Conservation (phyloP, 1,140 invertebrate species). For the Euura saliciscinereae region DNA sequence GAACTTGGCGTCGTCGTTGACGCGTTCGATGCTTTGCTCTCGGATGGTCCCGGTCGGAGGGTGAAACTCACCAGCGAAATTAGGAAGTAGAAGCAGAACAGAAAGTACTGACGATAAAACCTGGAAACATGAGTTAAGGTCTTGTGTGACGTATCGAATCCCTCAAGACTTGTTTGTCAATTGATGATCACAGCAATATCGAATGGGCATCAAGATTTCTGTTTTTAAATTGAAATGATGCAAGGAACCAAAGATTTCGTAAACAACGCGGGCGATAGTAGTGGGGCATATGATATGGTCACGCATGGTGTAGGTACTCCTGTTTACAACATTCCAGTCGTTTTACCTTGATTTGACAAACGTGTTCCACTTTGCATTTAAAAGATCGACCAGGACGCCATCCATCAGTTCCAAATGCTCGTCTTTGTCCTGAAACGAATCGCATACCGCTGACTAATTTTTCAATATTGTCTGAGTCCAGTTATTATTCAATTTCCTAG, state of each 20-base stretch:
- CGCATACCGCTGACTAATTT: not conserved
- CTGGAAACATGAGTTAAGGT: constrained; percentile 55
- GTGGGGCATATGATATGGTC: not conserved
- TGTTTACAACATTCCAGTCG: constrained; percentile 8
- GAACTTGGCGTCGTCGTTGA: constrained; percentile 19
- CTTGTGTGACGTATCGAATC: too few species aligned
- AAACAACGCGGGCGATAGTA: not conserved
- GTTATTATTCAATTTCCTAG: constrained; percentile 11
- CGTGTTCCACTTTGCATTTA: constrained; percentile 98
- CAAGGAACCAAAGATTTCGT: not conserved
- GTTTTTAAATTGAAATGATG: not conserved
- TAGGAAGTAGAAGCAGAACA: constrained; percentile 89
- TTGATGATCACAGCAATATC: too few species aligned
- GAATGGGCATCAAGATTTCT: too few species aligned
- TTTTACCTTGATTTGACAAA: constrained; percentile 86
- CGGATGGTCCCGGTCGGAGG: constrained; percentile 76
- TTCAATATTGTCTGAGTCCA: not conserved
- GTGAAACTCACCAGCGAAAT: constrained; percentile 87
- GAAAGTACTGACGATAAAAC: constrained; percentile 90
- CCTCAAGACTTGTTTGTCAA: too few species aligned
- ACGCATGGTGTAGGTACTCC: not conserved
- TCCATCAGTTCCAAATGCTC: constrained; percentile 96
- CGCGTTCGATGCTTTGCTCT: constrained; percentile 21
- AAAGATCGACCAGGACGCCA: constrained; percentile 90
- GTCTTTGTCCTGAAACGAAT: constrained; percentile 78